These are phyloP conservation scores for Rhineura floridana DNA, from an alignment of 2,113 vertebrate species.

Conservation along the genomic window DNA sequence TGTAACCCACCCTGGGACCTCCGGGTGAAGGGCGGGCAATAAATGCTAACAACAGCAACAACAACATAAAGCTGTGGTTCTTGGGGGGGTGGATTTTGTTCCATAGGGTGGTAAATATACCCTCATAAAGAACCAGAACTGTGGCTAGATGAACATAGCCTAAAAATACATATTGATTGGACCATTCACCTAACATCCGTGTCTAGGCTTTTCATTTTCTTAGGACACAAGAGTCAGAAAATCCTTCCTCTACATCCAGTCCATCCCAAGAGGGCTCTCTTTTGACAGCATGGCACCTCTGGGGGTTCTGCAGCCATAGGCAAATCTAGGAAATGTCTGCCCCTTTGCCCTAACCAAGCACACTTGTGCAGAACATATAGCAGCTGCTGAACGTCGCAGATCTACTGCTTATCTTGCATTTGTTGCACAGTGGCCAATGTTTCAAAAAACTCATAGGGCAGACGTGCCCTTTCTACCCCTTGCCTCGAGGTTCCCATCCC, in stretches of 20 bases:
- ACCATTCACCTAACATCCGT: slow-evolving; percentile 2
- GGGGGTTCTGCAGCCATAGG: not conserved
- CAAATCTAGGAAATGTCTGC: not conserved
- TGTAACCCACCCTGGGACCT: no score
- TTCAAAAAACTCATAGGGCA: not conserved
- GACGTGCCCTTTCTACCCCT: not conserved
- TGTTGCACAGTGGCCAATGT: not conserved
- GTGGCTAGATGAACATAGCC: not conserved
- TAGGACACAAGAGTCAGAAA: slow-evolving; percentile 9
- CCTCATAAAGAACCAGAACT: not conserved
- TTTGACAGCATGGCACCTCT: not conserved
- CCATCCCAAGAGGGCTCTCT: slow-evolving; percentile 1
- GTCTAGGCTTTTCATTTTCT: slow-evolving; percentile 21
- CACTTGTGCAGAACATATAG: not conserved
- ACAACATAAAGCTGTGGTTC: no score
- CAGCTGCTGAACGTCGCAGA: no score
- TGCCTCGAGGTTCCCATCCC: not conserved
- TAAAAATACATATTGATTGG: not conserved
- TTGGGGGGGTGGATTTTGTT: no score
- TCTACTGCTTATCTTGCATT: not conserved
- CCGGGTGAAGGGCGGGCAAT: no score
- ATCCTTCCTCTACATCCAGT: not conserved
- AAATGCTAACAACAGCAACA: no score
- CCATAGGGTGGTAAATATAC: not conserved
- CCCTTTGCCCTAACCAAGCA: not conserved